A percentile compares a stretch with the other conserved stretches of the same genome.
Conservation (phyloP, 2,888 invertebrate genomes). For the Tenthredo livida region DNA sequence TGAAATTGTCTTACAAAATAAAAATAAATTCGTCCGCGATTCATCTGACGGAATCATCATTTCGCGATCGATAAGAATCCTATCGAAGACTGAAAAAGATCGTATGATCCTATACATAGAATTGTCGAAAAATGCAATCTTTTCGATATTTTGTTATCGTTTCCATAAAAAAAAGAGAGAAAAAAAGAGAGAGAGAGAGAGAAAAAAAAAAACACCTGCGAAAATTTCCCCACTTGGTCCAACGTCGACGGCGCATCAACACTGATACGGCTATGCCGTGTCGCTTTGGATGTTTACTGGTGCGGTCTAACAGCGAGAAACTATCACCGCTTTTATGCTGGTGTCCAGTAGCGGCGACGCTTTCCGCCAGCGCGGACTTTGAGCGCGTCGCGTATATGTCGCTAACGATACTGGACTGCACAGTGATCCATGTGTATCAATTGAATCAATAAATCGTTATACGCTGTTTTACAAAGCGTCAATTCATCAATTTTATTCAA, state of each 20-base stretch:
- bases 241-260: neutral
- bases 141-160: neutral
- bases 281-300: slow-evolving; percentile 25
- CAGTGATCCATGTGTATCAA: neutral
- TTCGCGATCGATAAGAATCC: neutral
- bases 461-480: neutral
- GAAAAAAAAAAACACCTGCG: neutral
- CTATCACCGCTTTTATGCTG: slow-evolving; percentile 35
- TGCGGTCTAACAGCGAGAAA: slow-evolving; percentile 51
- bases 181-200: neutral
- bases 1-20: neutral
- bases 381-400: slow-evolving; percentile 40
- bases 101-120: neutral
- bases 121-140: neutral
- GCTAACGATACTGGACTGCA: neutral
- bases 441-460: neutral
- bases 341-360: slow-evolving; percentile 67
- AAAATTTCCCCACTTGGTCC: neutral
- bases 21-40: too few species aligned
- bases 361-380: slow-evolving; percentile 63
- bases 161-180: neutral
- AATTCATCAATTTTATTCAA: neutral
- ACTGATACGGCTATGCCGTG: slow-evolving; percentile 5
- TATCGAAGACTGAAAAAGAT: neutral
- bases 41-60: neutral